Base-by-base conservation (phyloP, 2,888 invertebrate genomes). In the Epiperipatus broadwayi region DNA sequence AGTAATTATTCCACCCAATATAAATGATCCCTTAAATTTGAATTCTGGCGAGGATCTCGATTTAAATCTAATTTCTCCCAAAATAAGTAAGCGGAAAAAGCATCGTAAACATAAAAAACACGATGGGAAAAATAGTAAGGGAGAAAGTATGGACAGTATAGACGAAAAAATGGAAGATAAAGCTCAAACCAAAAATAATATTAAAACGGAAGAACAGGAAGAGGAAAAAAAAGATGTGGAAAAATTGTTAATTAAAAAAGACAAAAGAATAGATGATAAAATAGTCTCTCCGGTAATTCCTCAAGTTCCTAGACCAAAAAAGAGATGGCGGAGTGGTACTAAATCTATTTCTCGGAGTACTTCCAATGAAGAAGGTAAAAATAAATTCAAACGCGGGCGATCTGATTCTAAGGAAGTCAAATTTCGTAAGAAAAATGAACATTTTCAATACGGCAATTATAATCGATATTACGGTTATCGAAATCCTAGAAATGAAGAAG, bases 391-490 rank as follows among this genome's bases (percentile, higher is more conserved):
- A 7, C 18, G 28, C 19, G 20, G 19, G n/a, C 31, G 8, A 5
- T 8, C 30, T 5, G 36, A 7, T 8, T n/a, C 18, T n/a, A 37
- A 16, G 8, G n/a, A 3, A 12, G 12, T 21, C 4, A 37, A 38
- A 35, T 81, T 80, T 60, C 72, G 77, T 49, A 66, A 71, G 16
- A 78, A 78, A 56, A 74, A 78, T 55, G 69, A 71, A 41, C 71
- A 72, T 54, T 91, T 84, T 64, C 79, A 83, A 53, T 89, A 78
- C 65, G 95, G 97, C 40, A 97, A 97, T 63, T 95, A 91, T 61
- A 81, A 84, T 58, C 75, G 83, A 63, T 95, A 95, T 65, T 89
- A 91, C 55, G 93, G 93, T 16, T 89, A 91, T 56, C 71, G 93
- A 22, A 83, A 87, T 60, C 68, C 76, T 16, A 73, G 78, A 49